Base-by-base conservation (phyloP, 1,140 invertebrate species). In the Apis laboriosa region DNA sequence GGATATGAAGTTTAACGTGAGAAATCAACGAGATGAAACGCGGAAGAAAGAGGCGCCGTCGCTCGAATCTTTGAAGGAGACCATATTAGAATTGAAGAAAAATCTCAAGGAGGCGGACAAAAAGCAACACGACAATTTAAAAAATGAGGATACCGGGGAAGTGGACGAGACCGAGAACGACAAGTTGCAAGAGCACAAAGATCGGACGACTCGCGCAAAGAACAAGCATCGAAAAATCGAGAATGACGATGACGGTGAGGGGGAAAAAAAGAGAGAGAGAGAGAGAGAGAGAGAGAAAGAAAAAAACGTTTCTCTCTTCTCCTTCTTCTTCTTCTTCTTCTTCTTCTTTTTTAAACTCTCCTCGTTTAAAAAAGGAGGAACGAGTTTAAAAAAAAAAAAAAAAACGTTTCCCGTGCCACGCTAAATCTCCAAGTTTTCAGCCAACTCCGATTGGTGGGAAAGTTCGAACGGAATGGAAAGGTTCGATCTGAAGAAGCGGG, bases 51-150 rank as follows among this genome's bases (percentile, higher is more conserved):
- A 64, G 21, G 3, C 80, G 15, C 17, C 28, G 19, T 80, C 88
- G 15, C 51, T 91, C 24, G 88, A 88, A 12, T 85, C 89, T 49
- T 75, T 90, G 17, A 91, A 86, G 28, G 84, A 85, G 34, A 88
- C 79, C 13, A 66, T 91, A 19, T 43, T 89, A 21, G 77, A 88
- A 75, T 66, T 88, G 63, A 88, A 63, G 21, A 75, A 85, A 24
- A 91, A 64, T 58, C 56, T 91, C 2, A 83, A 60, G 9, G 34
- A 63, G 21, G 13, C 5, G 4, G 56, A 66, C 9, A 80, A 77
- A 13, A 74, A 49, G 17, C 28, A 1, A 9, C 58, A 53, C 17
- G 53, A 49, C 19, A 51, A 66, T 19, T 60, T 49, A 1, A 86
- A 21, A 67, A 66, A 61, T 9, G 64, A 34, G 34, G 74, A 68